Base-by-base conservation (phyloP, 2,888 invertebrate species). In the Oscheius sp. region DNA sequence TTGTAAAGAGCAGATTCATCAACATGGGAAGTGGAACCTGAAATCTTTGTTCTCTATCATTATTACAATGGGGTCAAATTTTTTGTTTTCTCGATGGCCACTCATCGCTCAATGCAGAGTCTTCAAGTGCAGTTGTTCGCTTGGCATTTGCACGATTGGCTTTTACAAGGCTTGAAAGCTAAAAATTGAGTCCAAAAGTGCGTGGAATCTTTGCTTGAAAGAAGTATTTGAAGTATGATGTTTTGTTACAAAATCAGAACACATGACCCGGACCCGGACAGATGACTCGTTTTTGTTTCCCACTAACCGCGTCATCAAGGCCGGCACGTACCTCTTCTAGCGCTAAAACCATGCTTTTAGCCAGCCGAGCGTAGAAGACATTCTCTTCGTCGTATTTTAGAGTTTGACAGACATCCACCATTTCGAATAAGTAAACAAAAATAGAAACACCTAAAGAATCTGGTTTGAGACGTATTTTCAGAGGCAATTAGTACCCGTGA, bases 361-460 rank as follows among this genome's bases (percentile, higher is more conserved):
- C 86, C n/a, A 86, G 69, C n/a, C 86, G 74, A 0, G 86, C 84
- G 65, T 79, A 82, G 76, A 82, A 83, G 4, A 84, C 78, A 53
- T 85, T 81, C 70, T 86, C 86, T 55, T 83, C 82, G 55, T 86
- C 86, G 71, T 86, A 77, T 61, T 86, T 86, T 39, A 86, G 71
- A 20, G 86, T 84, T 48, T 83, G 76, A 66, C 84, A 86, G 0
- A 86, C 84, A 67, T 86, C 86, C 37, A 82, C 72, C 82, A 86
- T 85, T 69, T 81, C 81, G 64, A 82, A 78, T 25, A 86, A 61
- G 75, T 84, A 86, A 25, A 86, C 85, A 29, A 86, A 70, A 6
- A 86, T 71, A 31, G 83, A 82, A 55, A 85, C 79, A 45, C 70
- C 76, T 8, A 84, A 82, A 76, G 85, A 83, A 17, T n/a, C n/a